Conservation (phyloP, 1,140 invertebrate species). For the Drosophila sp. region DNA sequence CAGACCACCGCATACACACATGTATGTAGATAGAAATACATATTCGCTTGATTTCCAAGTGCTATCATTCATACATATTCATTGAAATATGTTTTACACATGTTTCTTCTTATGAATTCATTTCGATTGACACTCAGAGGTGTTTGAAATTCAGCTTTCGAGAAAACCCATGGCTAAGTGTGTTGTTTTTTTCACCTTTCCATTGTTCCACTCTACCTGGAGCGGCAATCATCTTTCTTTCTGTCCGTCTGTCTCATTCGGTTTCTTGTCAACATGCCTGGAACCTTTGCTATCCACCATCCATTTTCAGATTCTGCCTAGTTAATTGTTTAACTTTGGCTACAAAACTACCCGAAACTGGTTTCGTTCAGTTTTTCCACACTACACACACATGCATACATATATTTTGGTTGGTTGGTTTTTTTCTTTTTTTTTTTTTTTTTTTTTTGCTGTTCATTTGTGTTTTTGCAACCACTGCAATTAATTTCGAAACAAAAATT, state of each 20-base stretch:
- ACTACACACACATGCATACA: background rate
- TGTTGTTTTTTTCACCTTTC: too few species aligned
- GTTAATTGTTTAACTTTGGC: slow-evolving; percentile 61
- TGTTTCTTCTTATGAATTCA: too few species aligned
- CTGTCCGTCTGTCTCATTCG: too few species aligned
- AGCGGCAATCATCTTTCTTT: background rate
- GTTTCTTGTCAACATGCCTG: too few species aligned
- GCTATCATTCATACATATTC: background rate
- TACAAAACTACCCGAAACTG: slow-evolving; percentile 36
- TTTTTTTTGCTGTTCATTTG: slow-evolving; percentile 9
- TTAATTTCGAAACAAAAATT: slow-evolving; percentile 71
- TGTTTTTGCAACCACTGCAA: slow-evolving; percentile 60
- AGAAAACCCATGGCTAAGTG: too few species aligned
- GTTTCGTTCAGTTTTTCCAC: slow-evolving; percentile 13
- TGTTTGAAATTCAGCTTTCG: too few species aligned
- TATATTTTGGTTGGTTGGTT: background rate
- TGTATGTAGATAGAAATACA: background rate
- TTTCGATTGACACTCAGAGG: too few species aligned
- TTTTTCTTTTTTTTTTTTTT: background rate
- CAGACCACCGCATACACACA: background rate
- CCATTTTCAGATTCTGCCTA: slow-evolving; percentile 33
- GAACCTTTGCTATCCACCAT: too few species aligned
- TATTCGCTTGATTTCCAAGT: background rate
- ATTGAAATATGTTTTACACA: too few species aligned
- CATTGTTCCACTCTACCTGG: background rate